Conservation (phyloP, 2,797 vertebrate species). For the Hyperoplus immaculatus region DNA sequence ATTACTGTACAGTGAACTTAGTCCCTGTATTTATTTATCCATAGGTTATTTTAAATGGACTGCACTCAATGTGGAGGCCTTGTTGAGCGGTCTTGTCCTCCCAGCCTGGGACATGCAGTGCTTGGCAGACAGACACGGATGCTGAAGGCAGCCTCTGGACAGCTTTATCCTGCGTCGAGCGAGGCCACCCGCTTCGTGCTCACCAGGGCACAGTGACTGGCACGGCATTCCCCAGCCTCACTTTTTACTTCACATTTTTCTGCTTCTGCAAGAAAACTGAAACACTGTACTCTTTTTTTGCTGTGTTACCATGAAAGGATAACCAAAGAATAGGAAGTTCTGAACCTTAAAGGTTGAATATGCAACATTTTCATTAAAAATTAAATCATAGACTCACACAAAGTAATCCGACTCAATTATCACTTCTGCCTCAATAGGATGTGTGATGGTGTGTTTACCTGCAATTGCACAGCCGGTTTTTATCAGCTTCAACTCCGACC, state of each 20-base stretch:
- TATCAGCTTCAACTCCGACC: no score
- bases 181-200: slow-evolving; percentile 79
- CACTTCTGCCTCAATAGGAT: no score
- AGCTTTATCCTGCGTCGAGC: slow-evolving; percentile 73
- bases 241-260: slow-evolving; percentile 77
- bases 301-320: slow-evolving; percentile 46
- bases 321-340: slow-evolving; percentile 43
- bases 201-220: slow-evolving; percentile 80
- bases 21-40: slow-evolving; percentile 83
- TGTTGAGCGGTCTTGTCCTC: slow-evolving; percentile 78
- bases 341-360: no score
- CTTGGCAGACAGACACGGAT: slow-evolving; percentile 77
- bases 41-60: slow-evolving; percentile 84
- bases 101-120: slow-evolving; percentile 72
- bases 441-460: no score
- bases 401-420: no score
- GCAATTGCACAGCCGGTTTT: no score
- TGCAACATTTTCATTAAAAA: no score
- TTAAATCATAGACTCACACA: no score
- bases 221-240: slow-evolving; percentile 67
- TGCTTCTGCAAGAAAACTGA: slow-evolving; percentile 69
- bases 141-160: slow-evolving; percentile 81
- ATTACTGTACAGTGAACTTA: slow-evolving; percentile 84
- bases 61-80: slow-evolving; percentile 80
- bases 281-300: slow-evolving; percentile 60